These are phyloP conservation scores for Agrotis clavis DNA, from an alignment of 2,888 invertebrate genomes.

Conservation along the genomic window DNA sequence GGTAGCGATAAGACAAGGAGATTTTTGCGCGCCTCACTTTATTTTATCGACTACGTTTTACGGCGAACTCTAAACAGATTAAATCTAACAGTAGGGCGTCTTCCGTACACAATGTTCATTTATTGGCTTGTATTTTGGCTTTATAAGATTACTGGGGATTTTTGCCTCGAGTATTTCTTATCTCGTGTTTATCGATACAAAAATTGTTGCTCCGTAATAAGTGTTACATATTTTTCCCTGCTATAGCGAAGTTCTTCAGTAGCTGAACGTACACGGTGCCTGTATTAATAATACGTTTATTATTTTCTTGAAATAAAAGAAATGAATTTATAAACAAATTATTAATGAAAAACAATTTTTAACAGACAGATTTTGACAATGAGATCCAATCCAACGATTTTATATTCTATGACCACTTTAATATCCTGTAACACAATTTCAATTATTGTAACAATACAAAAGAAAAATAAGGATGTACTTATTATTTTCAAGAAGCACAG, in stretches of 20 bases:
- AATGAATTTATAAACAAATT: no score
- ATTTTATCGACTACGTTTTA: conserved; percentile 89
- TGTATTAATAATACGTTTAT: no score
- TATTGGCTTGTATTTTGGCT: conserved; percentile 83
- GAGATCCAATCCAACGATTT: no score
- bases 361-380: no score
- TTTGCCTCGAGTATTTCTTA: conserved; percentile 46
- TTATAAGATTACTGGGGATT: conserved; percentile 71
- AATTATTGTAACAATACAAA: no score
- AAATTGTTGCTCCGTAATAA: conserved; percentile 27
- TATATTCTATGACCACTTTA: no score
- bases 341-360: no score
- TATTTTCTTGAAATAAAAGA: no score
- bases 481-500: no score
- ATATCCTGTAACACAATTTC: no score
- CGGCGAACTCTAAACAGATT: conserved; percentile 87
- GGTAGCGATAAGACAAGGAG: conserved; percentile 87
- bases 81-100: conserved; percentile 85
- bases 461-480: no score
- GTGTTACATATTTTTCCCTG: conserved; percentile 7
- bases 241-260: neutral
- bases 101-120: conserved; percentile 75
- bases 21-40: conserved; percentile 87
- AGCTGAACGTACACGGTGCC: neutral
- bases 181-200: conserved; percentile 41